Percentiles rank a stretch among this genome's conserved stretches.
Conservation (phyloP, 2,888 invertebrate genomes). For the Nemotelus nigrinus region DNA sequence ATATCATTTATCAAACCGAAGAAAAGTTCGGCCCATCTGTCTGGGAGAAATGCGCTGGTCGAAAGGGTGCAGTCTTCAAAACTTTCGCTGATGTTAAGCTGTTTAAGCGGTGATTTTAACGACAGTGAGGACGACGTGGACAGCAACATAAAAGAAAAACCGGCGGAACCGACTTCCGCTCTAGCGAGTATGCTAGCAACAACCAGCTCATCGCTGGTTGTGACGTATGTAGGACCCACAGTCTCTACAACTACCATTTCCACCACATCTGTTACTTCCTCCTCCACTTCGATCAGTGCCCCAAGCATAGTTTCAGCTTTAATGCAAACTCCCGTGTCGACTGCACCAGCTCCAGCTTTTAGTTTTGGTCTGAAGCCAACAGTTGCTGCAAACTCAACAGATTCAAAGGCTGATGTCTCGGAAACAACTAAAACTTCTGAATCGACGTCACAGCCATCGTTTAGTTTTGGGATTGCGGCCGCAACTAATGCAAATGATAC, state of each 20-base stretch:
- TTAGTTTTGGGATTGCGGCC: neutral
- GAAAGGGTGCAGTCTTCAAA: slow-evolving; percentile 61
- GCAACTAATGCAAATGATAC: neutral
- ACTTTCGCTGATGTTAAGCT: slow-evolving; percentile 62
- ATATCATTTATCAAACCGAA: slow-evolving; percentile 63
- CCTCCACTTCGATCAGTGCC: neutral
- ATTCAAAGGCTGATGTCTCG: neutral
- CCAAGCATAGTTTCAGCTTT: neutral
- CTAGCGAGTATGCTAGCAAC: neutral
- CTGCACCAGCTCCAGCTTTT: slow-evolving; percentile 31
- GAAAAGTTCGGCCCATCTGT: slow-evolving; percentile 53
- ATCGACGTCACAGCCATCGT: neutral
- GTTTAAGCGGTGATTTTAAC: slow-evolving; percentile 61
- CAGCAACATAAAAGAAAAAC: neutral
- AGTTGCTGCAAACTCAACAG: slow-evolving; percentile 12
- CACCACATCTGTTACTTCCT: neutral
- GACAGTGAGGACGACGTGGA: slow-evolving; percentile 52
- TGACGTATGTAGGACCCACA: neutral
- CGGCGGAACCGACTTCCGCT: neutral
- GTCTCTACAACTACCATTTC: neutral
- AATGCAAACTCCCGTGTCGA: slow-evolving; percentile 13
- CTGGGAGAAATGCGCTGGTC: slow-evolving; percentile 55
- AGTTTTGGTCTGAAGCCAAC: slow-evolving; percentile 28
- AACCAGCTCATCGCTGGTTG: neutral
- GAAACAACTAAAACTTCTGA: neutral